Evolutionary conservation across 2,113 vertebrate species (phyloP), one percentile per base, ranked within the genome.

Genomic region (Xiphias gladius): DNA sequence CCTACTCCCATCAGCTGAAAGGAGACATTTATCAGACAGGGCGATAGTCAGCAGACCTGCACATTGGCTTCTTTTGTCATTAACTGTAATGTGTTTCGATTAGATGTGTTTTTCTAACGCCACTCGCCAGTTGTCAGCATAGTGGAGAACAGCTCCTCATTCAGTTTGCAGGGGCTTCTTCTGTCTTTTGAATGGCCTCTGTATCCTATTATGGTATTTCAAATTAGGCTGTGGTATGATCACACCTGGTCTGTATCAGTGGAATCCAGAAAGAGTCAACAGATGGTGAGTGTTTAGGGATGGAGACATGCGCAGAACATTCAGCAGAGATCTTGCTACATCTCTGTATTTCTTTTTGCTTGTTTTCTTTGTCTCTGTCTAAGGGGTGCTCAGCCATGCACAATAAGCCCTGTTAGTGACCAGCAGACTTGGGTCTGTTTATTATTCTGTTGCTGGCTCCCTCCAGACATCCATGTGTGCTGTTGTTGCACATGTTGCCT

Each of bases 61-160:
- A 85, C 80, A 67, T 84, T 85, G 80, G 83, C 90, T 81, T 86
- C 78, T 79, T 73, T 86, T 87, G 87, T 83, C 87, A 90, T 93
- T 92, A 89, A 88, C 86, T 82, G 84, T 92, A 92, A 93, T 93
- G 90, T 55, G 2, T 93, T 92, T 91, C 82, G 87, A 94, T 93
- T 88, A 84, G 92, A 83, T 88, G 80, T 80, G 80, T 92, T 88
- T 91, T 88, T 80, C 61, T 80, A 82, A 80, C 68, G 76, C 58
- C 13, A 11, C 76, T 65, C 37, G 4, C 59, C 28, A 32, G 76
- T 83, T 87, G 81, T 89, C 86, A 89, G 80, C 75, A 76, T 48
- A 86, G 61, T 78, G 69, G 35, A 77, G 61, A 63, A 62, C 79
- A 57, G 39, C 73, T 75, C 65, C 57, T 77, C 70, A 28, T 67